Conservation (phyloP, 2,888 invertebrate species). For the Mamestra brassicae region DNA sequence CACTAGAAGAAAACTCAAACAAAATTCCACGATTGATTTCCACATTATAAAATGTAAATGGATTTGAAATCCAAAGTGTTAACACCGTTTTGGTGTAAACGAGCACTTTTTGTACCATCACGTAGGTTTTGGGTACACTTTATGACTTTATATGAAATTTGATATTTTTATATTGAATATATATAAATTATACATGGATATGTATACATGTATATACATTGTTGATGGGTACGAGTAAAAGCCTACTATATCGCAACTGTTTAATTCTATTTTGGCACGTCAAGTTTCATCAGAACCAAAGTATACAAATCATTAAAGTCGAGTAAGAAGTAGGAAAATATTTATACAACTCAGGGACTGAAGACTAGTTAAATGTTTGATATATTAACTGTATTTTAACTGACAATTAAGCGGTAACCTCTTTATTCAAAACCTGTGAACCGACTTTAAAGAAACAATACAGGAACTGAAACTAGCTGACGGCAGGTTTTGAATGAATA, state of each 20-base stretch:
- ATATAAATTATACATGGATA: conserved; percentile 91
- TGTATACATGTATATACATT: conserved; percentile 91
- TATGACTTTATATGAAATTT: conserved; percentile 91
- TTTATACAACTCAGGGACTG: conserved; percentile 91
- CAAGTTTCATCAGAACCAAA: conserved; percentile 91
- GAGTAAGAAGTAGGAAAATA: conserved; percentile 90
- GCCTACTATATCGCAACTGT: conserved; percentile 90
- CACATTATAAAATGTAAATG: conserved; percentile 87
- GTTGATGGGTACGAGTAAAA: conserved; percentile 90
- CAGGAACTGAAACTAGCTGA: conserved; percentile 88
- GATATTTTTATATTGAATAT: conserved; percentile 91
- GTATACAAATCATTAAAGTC: conserved; percentile 91
- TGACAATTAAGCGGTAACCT: conserved; percentile 87
- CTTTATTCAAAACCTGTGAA: conserved; percentile 90
- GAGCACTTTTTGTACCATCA: conserved; percentile 90
- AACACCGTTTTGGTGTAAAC: conserved; percentile 87
- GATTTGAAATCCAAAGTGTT: conserved; percentile 88
- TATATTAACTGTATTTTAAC: conserved; percentile 90
- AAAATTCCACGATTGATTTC: conserved; percentile 90
- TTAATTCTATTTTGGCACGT: conserved; percentile 91
- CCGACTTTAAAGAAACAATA: conserved; percentile 83
- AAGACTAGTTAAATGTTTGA: conserved; percentile 91
- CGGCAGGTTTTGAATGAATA: conserved; percentile 89
- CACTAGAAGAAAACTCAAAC: conserved; percentile 87
- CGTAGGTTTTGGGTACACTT: conserved; percentile 91